Conservation (phyloP, 2,888 invertebrate genomes). For the Marronus borbonicus region DNA sequence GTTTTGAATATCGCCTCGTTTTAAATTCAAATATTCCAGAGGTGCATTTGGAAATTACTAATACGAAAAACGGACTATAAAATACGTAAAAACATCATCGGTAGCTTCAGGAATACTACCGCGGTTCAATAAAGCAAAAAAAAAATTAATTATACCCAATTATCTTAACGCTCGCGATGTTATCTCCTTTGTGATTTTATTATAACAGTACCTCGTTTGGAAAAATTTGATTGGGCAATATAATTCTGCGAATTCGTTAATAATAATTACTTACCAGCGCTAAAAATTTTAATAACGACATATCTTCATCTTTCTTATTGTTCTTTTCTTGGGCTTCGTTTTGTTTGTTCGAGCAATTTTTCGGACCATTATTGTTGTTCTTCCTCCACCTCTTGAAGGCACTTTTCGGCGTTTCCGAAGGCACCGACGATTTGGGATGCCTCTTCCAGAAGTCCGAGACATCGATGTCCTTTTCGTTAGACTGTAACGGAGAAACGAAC, state of each 20-base stretch:
- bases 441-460: conserved; percentile 67
- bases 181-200: not conserved
- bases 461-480: conserved; percentile 68
- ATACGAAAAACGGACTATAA: no score
- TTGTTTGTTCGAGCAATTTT: conserved; percentile 22
- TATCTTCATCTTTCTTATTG: conserved; percentile 67
- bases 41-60: not conserved
- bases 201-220: no score
- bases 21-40: conserved; percentile 17
- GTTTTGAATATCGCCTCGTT: conserved; percentile 23
- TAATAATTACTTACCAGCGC: conserved; percentile 80
- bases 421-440: conserved; percentile 59
- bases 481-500: conserved; percentile 64
- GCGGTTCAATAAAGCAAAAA: no score
- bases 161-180: not conserved
- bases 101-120: no score
- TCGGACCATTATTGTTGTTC: conserved; percentile 55
- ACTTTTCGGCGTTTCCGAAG: conserved; percentile 64
- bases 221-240: not conserved
- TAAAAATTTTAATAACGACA: conserved; percentile 80
- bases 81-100: no score
- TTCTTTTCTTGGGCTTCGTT: conserved; percentile 52
- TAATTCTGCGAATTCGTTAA: no score
- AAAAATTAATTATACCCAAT: not conserved
- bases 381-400: conserved; percentile 68